Conservation (phyloP, 2,113 vertebrate species). For the Nothoprocta perdicaria region DNA sequence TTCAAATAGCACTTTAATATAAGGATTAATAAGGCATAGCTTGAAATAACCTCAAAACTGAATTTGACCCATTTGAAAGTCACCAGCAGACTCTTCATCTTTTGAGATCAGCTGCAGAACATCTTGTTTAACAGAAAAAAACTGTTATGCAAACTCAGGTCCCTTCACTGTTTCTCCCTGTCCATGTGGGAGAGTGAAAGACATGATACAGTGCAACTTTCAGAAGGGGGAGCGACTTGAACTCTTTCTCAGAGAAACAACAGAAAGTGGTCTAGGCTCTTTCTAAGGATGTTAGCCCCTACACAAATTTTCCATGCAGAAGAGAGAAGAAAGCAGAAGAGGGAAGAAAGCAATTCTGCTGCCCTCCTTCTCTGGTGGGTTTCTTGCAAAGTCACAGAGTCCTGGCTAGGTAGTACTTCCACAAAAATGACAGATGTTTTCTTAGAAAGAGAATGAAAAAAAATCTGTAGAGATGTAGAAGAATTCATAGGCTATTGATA, state of each 20-base stretch:
- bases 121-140: not conserved
- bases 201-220: fast-evolving
- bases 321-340: not conserved
- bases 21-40: not conserved
- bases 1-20: not conserved
- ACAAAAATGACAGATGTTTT: not conserved
- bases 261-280: not conserved
- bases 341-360: fast-evolving
- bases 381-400: not conserved
- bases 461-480: not conserved
- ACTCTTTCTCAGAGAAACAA: not conserved
- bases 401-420: not conserved
- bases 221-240: not conserved
- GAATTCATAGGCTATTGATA: not conserved
- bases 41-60: not conserved
- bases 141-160: not conserved
- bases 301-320: not conserved
- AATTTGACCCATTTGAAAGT: not conserved
- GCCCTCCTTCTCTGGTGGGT: not conserved
- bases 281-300: not conserved
- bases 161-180: not conserved
- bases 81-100: not conserved
- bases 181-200: not conserved
- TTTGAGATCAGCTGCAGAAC: not conserved
- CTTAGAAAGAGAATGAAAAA: not conserved